phyloP scores from a whole-genome alignment of 2,797 vertebrate genomes.

The Pangasius mekongensis region DNA sequence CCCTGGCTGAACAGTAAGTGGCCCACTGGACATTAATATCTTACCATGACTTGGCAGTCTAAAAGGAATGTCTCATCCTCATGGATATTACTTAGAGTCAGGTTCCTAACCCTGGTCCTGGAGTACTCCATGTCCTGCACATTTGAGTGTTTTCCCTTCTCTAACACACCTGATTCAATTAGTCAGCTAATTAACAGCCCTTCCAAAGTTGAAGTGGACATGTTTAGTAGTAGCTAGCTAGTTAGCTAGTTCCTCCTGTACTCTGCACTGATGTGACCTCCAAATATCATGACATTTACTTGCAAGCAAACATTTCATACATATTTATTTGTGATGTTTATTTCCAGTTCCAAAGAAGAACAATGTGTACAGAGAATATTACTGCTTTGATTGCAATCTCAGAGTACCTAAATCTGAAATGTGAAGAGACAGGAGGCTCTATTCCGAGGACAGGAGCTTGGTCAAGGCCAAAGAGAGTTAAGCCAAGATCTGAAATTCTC shows the following conservation, averaged over 20 bases:
- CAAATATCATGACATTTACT: constrained; percentile 5
- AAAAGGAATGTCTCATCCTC: not conserved
- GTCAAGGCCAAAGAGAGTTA: constrained; percentile 3
- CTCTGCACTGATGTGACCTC: not conserved
- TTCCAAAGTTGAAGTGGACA: not conserved
- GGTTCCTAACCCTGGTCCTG: not conserved
- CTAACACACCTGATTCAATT: not conserved
- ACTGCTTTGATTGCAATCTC: not conserved
- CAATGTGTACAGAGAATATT: not conserved
- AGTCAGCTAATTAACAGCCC: not conserved
- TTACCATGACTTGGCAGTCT: not conserved
- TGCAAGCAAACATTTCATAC: constrained; percentile 1
- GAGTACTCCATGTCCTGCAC: not conserved
- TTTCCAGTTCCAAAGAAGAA: constrained; percentile 1
- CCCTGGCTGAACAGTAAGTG: not conserved
- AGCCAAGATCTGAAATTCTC: constrained; percentile 21
- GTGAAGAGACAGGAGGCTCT: not conserved
- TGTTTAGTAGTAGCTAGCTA: not conserved
- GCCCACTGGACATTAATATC: not conserved
- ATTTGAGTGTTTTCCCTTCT: not conserved
- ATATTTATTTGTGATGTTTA: constrained; percentile 19
- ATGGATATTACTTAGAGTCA: not conserved
- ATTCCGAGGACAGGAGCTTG: not conserved
- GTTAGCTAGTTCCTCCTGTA: not conserved
- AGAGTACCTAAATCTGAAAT: not conserved